Evolutionary conservation across 2,113 vertebrate genomes (phyloP).

Genomic region (Gracilinanus agilis): DNA sequence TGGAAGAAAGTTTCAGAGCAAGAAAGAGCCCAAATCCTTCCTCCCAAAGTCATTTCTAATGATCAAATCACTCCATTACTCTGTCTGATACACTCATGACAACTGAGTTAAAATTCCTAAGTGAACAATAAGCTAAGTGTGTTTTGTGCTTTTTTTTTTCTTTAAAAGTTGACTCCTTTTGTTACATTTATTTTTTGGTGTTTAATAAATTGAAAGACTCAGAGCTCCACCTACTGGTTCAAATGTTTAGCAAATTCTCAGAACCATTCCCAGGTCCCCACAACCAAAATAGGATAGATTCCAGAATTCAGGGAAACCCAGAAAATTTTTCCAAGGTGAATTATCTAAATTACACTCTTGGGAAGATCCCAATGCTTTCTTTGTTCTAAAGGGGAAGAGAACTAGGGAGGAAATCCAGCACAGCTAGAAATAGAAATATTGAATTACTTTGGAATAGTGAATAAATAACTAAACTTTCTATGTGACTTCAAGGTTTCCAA

Average conservation of each 20-base stretch:
- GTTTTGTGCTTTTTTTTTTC: constrained; percentile 38
- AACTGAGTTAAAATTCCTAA: constrained; percentile 40
- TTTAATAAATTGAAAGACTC: constrained; percentile 23
- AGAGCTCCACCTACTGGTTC: constrained; percentile 69
- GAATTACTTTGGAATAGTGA: not conserved
- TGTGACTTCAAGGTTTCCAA: not conserved
- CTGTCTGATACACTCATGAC: constrained; percentile 26
- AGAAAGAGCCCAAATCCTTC: constrained; percentile 48
- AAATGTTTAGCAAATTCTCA: constrained; percentile 1
- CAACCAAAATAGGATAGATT: not conserved
- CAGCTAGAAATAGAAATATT: not conserved
- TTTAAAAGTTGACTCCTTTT: constrained; percentile 38
- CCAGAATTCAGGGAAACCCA: not conserved
- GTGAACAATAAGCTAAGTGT: constrained; percentile 38
- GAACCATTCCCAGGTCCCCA: not conserved
- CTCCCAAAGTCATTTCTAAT: constrained; percentile 37
- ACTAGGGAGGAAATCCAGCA: not conserved
- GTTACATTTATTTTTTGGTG: constrained; percentile 11
- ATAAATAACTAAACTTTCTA: not conserved
- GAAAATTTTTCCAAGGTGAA: not conserved
- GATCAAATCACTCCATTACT: constrained; percentile 47
- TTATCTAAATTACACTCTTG: not conserved
- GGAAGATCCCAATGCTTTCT: not conserved
- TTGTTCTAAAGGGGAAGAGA: not conserved
- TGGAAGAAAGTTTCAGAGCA: constrained; percentile 7